These are phyloP conservation scores for Pleuronectes platessa DNA, from an alignment of 2,113 vertebrate genomes.

Conservation along the genomic window DNA sequence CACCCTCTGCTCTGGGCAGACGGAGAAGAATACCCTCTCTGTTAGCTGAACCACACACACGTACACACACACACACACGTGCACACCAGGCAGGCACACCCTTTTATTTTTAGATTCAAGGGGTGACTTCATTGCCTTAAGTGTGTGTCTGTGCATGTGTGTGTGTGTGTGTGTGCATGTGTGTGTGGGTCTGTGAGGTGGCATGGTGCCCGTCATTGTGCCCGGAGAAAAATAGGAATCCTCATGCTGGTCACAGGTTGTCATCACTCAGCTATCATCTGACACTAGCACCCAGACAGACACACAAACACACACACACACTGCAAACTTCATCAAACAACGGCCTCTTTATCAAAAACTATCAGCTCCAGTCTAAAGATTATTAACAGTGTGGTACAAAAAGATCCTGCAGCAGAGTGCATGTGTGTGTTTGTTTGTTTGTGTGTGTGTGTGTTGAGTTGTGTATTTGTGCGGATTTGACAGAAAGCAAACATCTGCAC, in stretches of 20 bases:
- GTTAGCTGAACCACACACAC: constrained; percentile 44
- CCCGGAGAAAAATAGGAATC: constrained; percentile 25
- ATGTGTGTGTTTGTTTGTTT: constrained; percentile 11
- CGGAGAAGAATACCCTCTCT: constrained; percentile 71
- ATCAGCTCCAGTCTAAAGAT: constrained; percentile 26
- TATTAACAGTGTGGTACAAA: background rate
- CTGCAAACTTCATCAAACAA: constrained; percentile 46
- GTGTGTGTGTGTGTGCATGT: constrained; percentile 5
- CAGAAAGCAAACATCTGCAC: constrained; percentile 58
- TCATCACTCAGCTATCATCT: constrained; percentile 56
- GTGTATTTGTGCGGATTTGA: background rate
- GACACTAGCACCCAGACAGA: constrained; percentile 30
- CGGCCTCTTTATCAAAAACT: constrained; percentile 59
- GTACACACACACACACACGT: background rate
- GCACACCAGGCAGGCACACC: constrained; percentile 52
- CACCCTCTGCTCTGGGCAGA: constrained; percentile 49
- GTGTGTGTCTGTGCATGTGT: constrained; percentile 18
- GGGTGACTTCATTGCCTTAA: constrained; percentile 40
- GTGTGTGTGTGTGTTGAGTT: background rate
- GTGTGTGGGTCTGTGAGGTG: constrained; percentile 14
- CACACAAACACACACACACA: constrained; percentile 16
- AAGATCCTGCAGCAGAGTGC: background rate
- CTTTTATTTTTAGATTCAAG: constrained; percentile 63
- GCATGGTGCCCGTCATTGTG: constrained; percentile 24
- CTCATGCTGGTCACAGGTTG: constrained; percentile 58